Evolutionary conservation across 2,888 invertebrate genomes (phyloP).

Genomic region (Heliconius cydno): DNA sequence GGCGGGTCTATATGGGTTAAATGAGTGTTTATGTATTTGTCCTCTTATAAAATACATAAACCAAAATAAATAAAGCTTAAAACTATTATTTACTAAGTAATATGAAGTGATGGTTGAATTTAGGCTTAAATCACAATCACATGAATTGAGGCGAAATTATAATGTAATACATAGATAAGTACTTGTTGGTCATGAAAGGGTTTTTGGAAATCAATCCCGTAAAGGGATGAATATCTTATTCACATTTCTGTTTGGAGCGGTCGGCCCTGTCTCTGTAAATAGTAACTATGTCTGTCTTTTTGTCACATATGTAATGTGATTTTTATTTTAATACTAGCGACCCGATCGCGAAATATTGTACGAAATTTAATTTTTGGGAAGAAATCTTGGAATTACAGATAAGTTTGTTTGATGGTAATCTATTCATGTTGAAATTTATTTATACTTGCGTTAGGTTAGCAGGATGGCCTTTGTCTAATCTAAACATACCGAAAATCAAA

Average conservation of each 20-base stretch:
- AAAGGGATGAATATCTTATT: conserved; percentile 5
- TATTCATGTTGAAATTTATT: too few relatives aligned
- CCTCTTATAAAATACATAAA: too few relatives aligned
- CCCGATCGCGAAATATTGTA: too few relatives aligned
- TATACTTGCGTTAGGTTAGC: too few relatives aligned
- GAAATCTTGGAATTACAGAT: too few relatives aligned
- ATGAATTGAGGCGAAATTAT: background rate
- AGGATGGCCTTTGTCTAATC: background rate
- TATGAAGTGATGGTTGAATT: background rate
- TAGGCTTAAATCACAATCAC: background rate
- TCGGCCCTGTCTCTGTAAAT: background rate
- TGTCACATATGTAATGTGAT: background rate
- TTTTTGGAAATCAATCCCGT: conserved; percentile 7
- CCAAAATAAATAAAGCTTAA: background rate
- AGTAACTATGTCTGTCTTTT: background rate
- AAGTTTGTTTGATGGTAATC: too few relatives aligned
- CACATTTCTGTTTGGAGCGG: conserved; percentile 9
- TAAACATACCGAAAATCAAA: background rate
- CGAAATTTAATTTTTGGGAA: too few relatives aligned
- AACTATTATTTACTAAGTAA: background rate
- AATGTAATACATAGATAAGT: background rate
- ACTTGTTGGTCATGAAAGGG: conserved; percentile 6
- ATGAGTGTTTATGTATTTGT: too few relatives aligned
- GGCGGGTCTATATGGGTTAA: too few relatives aligned
- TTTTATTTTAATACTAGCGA: background rate